Evolutionary conservation across 2,888 invertebrate genomes (phyloP), one percentile per base, ranked within the genome.

Genomic region (Sarcophaga caerulescens): DNA sequence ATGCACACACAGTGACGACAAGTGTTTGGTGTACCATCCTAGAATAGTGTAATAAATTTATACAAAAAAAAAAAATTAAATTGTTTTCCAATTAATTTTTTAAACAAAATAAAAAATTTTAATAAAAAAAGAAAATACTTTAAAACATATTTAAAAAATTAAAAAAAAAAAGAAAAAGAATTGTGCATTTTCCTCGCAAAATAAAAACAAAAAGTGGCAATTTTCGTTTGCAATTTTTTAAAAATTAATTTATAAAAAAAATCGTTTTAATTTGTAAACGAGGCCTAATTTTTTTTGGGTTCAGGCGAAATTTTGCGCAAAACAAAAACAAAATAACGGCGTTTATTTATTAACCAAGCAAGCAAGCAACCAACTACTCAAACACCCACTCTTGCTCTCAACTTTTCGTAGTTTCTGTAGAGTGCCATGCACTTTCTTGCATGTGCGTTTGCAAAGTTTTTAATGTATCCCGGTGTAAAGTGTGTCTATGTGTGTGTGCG

Each of bases 21-120:
- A 85, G 75, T 85, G 75, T 87, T 81, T 75, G 81, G 69, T 81
- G 78, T 81, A 82, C 79, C 68, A 81, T 80, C 82, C 79, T 87
- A 87, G 76, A 85, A 82, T 85, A 85, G 84, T 85, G 76, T 82
- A 87, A 87, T 76, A 57, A 59, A 57, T 69, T 45, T 74, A 66
- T 10, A 17, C 12, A 44, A 75, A 19, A 17, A 14, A 60, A 75
- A 63, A 45, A 19, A 45, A 57, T 17, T 14, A 14, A 52, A 52
- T 52, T 52, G 17, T 68, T 71, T 71, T 19, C 21, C n/a, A 47
- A 69, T 70, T 35, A 21, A 59, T 8, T 35, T 35, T 35, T 35
- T 35, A 83, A 52, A 35, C 57, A 3, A 62, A 47, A 25, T 10
- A 45, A 74, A 65, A 83, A 35, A 25, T 5, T 35, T 14, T 52